Conservation (phyloP, 64 coral and sea anemone species). For the Trachythela sp. region DNA sequence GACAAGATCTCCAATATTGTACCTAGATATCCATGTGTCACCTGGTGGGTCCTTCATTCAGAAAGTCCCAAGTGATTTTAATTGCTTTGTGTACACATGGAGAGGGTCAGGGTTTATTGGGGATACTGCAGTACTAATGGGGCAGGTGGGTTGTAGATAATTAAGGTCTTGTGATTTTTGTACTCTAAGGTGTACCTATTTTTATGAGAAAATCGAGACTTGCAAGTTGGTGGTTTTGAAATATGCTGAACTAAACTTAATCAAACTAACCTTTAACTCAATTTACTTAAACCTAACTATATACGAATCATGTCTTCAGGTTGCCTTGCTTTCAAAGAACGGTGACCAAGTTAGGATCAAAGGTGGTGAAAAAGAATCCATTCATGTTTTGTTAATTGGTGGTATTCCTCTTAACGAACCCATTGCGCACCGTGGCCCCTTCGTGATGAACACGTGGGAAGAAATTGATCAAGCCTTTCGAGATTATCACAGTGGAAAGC, state of each 20-base stretch:
- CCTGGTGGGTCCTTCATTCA: constrained; percentile 69
- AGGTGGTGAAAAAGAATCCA: constrained; percentile 55
- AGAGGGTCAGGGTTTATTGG: constrained; percentile 69
- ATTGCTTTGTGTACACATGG: constrained; percentile 91
- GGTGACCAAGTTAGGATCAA: constrained; percentile 69
- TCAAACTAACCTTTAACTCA: no score
- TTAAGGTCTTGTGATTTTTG: not conserved
- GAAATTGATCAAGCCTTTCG: constrained; percentile 75
- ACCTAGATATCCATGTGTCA: constrained; percentile 74
- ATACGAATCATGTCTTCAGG: no score
- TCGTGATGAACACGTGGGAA: constrained; percentile 99
- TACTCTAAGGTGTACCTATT: no score
- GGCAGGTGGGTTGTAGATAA: constrained; percentile 60
- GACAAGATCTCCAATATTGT: constrained; percentile 92
- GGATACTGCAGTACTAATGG: constrained; percentile 66
- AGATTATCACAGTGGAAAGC: constrained; percentile 71
- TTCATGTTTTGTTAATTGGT: constrained; percentile 85
- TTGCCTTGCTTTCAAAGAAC: constrained; percentile 68
- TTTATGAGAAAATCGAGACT: no score
- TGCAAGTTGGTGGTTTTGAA: no score
- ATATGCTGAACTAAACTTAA: no score
- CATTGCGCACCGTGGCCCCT: constrained; percentile 73
- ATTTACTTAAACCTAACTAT: no score
- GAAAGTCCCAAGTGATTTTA: constrained; percentile 70
- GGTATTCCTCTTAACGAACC: constrained; percentile 86